Evolutionary conservation across 2,797 vertebrate genomes (phyloP).

Genomic region (Hippoglossus hippoglossus): DNA sequence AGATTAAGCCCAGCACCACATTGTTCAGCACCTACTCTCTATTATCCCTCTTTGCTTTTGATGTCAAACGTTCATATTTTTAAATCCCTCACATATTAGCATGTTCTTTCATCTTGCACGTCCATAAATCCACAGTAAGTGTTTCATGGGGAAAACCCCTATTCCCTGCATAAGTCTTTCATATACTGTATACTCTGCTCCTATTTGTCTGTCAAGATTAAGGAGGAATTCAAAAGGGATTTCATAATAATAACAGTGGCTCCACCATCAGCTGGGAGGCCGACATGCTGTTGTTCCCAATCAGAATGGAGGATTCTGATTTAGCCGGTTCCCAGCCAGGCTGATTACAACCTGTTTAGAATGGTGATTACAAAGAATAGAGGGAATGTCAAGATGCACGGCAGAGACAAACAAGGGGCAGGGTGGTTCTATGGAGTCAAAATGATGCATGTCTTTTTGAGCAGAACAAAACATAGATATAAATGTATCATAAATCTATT

Average conservation of each 20-base stretch:
- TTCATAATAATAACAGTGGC: slow-evolving; percentile 20
- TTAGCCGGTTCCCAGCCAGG: slow-evolving; percentile 28
- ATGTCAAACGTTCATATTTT: neutral
- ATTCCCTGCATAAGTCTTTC: neutral
- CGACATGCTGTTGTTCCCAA: slow-evolving; percentile 58
- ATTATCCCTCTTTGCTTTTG: slow-evolving; percentile 31
- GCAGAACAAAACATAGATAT: too few species aligned
- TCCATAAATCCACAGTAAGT: neutral
- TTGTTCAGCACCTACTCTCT: slow-evolving; percentile 1
- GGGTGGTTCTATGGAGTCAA: slow-evolving; percentile 1
- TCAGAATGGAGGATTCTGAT: slow-evolving; percentile 56
- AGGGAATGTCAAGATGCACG: slow-evolving; percentile 26
- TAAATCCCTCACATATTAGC: neutral
- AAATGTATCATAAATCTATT: too few species aligned
- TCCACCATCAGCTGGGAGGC: slow-evolving; percentile 34
- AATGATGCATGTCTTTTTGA: neutral
- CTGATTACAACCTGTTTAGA: slow-evolving; percentile 69
- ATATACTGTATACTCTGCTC: neutral
- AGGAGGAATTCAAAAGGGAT: slow-evolving; percentile 2
- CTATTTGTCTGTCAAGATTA: neutral
- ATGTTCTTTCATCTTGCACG: neutral
- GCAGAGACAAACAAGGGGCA: slow-evolving; percentile 3
- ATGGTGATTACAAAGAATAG: slow-evolving; percentile 57
- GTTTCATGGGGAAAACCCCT: neutral
- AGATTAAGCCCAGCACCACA: slow-evolving; percentile 6